These are phyloP conservation scores for Trissolcus brochymenae DNA, from an alignment of 2,888 invertebrate genomes.

Conservation along the genomic window DNA sequence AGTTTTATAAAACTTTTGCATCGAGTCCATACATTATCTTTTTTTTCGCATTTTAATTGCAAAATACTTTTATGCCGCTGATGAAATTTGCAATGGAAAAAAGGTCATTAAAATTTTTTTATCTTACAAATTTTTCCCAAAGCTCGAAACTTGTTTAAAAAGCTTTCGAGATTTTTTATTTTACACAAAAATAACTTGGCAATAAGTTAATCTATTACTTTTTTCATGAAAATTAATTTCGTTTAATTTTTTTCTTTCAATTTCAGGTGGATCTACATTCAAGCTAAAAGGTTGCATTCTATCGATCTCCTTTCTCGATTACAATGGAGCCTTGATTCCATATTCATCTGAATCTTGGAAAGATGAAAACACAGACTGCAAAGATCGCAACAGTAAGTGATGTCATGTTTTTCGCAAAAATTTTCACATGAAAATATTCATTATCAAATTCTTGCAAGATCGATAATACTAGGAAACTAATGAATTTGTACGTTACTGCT, in stretches of 20 bases:
- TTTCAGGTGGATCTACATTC: slow-evolving; percentile 94
- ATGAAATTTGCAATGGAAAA: too few species aligned
- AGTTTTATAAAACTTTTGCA: not conserved
- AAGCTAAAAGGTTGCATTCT: slow-evolving; percentile 96
- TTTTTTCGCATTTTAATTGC: not conserved
- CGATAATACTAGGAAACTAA: slow-evolving; percentile 12
- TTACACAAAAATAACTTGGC: not conserved
- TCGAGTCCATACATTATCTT: not conserved
- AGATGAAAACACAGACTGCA: slow-evolving; percentile 86
- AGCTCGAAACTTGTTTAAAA: not conserved
- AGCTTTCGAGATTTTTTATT: not conserved
- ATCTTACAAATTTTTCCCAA: not conserved
- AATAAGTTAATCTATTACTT: not conserved
- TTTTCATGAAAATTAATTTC: not conserved
- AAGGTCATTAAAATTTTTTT: not conserved
- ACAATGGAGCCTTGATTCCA: slow-evolving; percentile 93
- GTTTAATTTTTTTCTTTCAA: not conserved
- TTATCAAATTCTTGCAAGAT: slow-evolving; percentile 15
- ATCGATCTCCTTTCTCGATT: slow-evolving; percentile 96
- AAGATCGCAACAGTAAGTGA: slow-evolving; percentile 71
- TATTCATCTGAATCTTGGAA: slow-evolving; percentile 95
- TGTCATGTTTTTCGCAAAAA: not conserved
- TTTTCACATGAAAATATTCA: slow-evolving; percentile 12
- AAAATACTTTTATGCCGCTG: not conserved
- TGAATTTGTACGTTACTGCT: slow-evolving; percentile 7